phyloP scores from a whole-genome alignment of 2,797 vertebrate genomes.

The Labeo calbasu region DNA sequence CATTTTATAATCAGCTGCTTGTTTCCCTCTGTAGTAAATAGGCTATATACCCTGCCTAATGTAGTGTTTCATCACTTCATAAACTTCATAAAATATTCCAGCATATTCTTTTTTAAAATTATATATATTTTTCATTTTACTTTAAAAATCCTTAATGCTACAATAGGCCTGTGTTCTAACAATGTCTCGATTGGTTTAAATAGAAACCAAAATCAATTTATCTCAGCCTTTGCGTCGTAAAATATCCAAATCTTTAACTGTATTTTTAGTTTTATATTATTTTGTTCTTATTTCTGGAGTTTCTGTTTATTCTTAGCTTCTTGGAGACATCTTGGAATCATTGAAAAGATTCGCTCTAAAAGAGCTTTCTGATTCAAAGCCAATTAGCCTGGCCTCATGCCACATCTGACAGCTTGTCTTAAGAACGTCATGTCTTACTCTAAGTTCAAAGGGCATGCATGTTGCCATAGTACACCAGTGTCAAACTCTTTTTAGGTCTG shows the following conservation, averaged over 20 bases:
- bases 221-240: background rate
- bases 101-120: background rate
- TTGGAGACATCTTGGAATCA: constrained; percentile 43
- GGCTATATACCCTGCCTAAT: background rate
- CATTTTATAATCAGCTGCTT: background rate
- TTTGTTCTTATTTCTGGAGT: background rate
- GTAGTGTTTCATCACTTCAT: background rate
- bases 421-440: background rate
- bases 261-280: background rate
- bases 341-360: constrained; percentile 59
- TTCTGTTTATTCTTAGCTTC: constrained; percentile 8
- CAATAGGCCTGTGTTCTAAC: background rate
- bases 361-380: constrained; percentile 60
- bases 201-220: background rate
- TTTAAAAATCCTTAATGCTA: background rate
- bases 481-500: background rate
- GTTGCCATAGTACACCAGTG: background rate
- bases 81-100: background rate
- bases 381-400: constrained; percentile 57
- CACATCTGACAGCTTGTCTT: constrained; percentile 38
- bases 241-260: background rate
- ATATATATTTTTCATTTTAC: background rate
- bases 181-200: background rate
- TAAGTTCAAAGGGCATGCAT: background rate
- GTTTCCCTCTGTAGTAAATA: background rate